Conservation (phyloP, 2,113 vertebrate species). For the Leptobrachium ailaonicum region DNA sequence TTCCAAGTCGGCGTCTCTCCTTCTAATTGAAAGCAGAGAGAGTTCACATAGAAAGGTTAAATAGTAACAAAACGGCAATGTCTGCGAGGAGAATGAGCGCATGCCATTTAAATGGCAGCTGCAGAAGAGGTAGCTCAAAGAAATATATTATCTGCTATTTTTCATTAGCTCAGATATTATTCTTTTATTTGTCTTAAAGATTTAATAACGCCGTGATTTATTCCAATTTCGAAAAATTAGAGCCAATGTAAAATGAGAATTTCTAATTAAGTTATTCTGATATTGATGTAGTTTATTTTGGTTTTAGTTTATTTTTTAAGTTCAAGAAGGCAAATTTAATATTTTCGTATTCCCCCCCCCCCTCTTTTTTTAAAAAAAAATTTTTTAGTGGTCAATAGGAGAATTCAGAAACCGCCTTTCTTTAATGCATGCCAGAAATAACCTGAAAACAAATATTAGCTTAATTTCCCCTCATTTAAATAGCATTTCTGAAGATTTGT, state of each 20-base stretch:
- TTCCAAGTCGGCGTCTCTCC: slow-evolving; percentile 39
- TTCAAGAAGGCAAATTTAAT: not conserved
- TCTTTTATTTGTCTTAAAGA: slow-evolving; percentile 12
- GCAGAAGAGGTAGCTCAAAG: slow-evolving; percentile 40
- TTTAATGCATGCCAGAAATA: not conserved
- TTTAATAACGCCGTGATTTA: slow-evolving; percentile 36
- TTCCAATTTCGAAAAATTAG: slow-evolving; percentile 18
- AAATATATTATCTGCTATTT: slow-evolving; percentile 48
- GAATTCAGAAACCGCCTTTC: not conserved
- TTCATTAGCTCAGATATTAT: slow-evolving; percentile 38
- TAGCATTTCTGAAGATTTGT: slow-evolving; percentile 3
- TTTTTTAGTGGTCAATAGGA: not conserved
- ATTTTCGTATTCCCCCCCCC: too few species aligned
- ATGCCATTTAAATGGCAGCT: slow-evolving; percentile 25
- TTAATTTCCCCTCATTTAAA: not conserved
- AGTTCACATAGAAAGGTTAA: slow-evolving; percentile 44
- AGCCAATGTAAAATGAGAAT: slow-evolving; percentile 10
- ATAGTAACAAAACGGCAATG: slow-evolving; percentile 36
- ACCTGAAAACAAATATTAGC: not conserved
- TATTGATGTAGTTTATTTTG: not conserved
- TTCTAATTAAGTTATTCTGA: slow-evolving; percentile 16
- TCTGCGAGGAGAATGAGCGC: slow-evolving; percentile 18
- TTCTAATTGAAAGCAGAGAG: slow-evolving; percentile 50
- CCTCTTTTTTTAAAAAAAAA: not conserved
- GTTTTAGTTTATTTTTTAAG: not conserved